Base-by-base conservation (phyloP, 2,888 invertebrate genomes). In the Drosophila cracens region DNA sequence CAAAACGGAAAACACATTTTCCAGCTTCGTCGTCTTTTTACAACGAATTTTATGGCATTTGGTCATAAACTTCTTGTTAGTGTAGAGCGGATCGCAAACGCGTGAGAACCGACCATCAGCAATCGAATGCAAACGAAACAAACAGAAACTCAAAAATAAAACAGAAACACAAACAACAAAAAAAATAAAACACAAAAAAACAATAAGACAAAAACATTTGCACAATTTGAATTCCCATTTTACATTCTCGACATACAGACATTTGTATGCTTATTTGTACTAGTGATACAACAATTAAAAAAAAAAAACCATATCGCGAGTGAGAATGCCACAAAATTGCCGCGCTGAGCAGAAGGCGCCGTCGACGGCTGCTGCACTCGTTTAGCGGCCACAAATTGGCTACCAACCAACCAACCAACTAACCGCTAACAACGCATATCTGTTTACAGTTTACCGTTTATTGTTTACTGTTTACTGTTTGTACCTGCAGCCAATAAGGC, bases 11-110 rank as follows among this genome's bases (percentile, higher is more conserved):
- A 87, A 88, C 82, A 86, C 88, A 89, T 87, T 87, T 87, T 87
- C 87, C 89, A 87, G 87, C 89, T 82, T 87, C 88, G 83, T 82
- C 86, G 87, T 79, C 88, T 91, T 92, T 92, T 92, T 91, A 92
- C 91, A 92, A 90, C 92, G 92, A 92, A 91, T 93, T 93, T 93
- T 92, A 93, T 93, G 92, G 92, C 93, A 93, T 93, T 93, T 92
- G 92, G 92, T 92, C 93, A 91, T 93, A 93, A 93, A 93, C 93
- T 92, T 91, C 92, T 91, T 92, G 92, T 92, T 92, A 89, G 92
- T 90, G 86, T 91, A 86, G 90, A 91, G 91, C 91, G 91, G 90
- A 89, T 89, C 89, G 83, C 83, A 87, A 86, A 76, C 80, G 85
- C 84, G 90, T 84, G 87, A 87, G 90, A 87, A 82, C 75, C 83